A percentile compares a stretch with the other conserved stretches of the same genome.
Evolutionary conservation across 1,140 invertebrate genomes (phyloP).

Genomic region (Halesus radiatus): DNA sequence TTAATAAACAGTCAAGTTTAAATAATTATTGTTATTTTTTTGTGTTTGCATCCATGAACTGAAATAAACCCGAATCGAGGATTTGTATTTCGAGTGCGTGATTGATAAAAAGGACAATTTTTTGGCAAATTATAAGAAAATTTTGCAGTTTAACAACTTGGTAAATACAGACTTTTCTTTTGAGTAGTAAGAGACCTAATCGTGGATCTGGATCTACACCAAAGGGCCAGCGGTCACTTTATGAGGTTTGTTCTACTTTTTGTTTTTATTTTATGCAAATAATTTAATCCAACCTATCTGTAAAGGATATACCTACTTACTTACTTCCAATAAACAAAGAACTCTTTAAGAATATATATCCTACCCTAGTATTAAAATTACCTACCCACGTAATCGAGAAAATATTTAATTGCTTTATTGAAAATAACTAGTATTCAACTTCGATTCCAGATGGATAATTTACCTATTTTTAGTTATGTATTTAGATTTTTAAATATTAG

Average conservation of each 20-base stretch:
- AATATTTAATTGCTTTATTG: too few species aligned
- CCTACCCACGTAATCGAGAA: too few species aligned
- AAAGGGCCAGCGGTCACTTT: conserved; percentile 57
- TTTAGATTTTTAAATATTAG: too few species aligned
- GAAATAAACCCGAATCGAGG: neutral
- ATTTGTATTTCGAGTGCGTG: conserved; percentile 6
- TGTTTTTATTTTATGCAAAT: neutral
- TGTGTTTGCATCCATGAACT: neutral
- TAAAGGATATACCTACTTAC: too few species aligned
- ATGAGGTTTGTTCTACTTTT: conserved; percentile 50
- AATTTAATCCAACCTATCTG: too few species aligned
- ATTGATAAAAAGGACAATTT: neutral
- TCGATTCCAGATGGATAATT: too few species aligned
- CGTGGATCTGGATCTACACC: conserved; percentile 57
- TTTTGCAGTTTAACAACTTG: neutral
- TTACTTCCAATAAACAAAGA: too few species aligned
- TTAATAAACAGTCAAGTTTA: neutral
- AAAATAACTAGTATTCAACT: too few species aligned
- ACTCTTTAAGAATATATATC: too few species aligned
- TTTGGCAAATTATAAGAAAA: neutral
- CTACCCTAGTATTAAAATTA: too few species aligned
- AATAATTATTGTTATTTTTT: conserved; percentile 2
- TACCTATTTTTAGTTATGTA: too few species aligned
- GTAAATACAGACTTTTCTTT: conserved; percentile 12
- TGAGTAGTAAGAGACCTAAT: conserved; percentile 24